These are phyloP conservation scores for Dromococcyx pavoninus DNA, from an alignment of 2,797 vertebrate species.

Conservation along the genomic window DNA sequence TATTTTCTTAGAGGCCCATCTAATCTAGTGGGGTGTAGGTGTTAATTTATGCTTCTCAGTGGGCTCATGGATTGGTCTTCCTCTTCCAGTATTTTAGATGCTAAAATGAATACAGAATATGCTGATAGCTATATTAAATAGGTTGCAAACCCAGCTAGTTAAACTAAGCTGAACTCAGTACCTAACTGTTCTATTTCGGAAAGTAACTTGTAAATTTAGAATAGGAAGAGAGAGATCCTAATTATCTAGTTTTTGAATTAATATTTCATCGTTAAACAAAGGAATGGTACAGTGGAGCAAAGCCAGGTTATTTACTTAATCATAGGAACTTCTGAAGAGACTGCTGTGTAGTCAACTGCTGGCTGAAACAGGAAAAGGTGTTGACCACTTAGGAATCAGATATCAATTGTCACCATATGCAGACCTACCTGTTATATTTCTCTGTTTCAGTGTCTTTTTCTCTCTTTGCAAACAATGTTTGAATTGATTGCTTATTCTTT, in stretches of 20 bases:
- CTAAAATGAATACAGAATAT: not conserved
- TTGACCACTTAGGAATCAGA: not conserved
- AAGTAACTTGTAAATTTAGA: conserved; percentile 9
- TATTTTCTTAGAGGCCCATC: not conserved
- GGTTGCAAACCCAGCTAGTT: not conserved
- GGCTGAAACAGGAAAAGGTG: conserved; percentile 26
- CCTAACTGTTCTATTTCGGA: conserved; percentile 20
- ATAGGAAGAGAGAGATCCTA: not conserved
- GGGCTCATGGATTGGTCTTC: not conserved
- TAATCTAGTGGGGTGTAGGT: not conserved
- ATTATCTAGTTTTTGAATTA: conserved; percentile 38
- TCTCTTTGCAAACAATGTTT: not conserved
- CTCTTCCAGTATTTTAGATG: not conserved
- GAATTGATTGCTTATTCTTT: not conserved
- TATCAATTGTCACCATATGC: conserved; percentile 15
- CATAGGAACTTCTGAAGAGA: conserved; percentile 42
- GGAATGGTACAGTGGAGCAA: conserved; percentile 23
- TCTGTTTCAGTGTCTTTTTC: not conserved
- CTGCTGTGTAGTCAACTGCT: conserved; percentile 25
- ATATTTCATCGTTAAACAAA: conserved; percentile 41
- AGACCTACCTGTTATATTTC: not conserved
- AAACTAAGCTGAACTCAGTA: not conserved
- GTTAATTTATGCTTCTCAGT: not conserved
- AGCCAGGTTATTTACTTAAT: conserved; percentile 38
- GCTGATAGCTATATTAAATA: not conserved